phyloP scores from a whole-genome alignment of 2,797 vertebrate genomes.

The Galagoides demidoff region DNA sequence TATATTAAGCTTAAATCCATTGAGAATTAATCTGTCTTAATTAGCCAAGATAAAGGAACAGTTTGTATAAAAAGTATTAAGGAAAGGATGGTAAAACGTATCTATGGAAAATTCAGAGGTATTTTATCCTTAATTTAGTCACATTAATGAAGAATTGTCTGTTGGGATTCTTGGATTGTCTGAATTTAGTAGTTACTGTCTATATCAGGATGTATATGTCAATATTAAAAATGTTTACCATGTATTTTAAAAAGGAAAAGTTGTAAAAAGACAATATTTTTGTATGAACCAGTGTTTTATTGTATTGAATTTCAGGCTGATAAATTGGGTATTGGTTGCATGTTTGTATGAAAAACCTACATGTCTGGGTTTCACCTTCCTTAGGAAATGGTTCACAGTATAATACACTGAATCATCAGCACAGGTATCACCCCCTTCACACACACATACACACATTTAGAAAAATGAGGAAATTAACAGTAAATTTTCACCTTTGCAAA shows the following conservation, averaged over 20 bases:
- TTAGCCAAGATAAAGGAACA: background rate
- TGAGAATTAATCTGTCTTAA: background rate
- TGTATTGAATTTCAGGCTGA: conserved; percentile 55
- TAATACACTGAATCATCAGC: conserved; percentile 55
- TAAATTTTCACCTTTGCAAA: conserved; percentile 43
- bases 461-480: conserved; percentile 28
- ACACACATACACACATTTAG: background rate
- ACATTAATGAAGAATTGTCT: conserved; percentile 1
- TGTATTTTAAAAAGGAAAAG: conserved; percentile 53
- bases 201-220: background rate
- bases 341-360: conserved; percentile 6
- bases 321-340: background rate
- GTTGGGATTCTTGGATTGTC: conserved; percentile 48
- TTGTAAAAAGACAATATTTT: conserved; percentile 48
- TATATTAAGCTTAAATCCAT: background rate
- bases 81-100: conserved; percentile 22
- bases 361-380: background rate
- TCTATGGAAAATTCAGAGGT: background rate
- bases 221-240: background rate
- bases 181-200: conserved; percentile 23
- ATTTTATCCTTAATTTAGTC: background rate
- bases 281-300: conserved; percentile 6
- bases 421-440: background rate
- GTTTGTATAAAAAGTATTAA: conserved; percentile 11
- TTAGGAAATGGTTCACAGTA: background rate